These are phyloP conservation scores for Bombycilla garrulus DNA, from an alignment of 2,113 vertebrate genomes.

Conservation along the genomic window DNA sequence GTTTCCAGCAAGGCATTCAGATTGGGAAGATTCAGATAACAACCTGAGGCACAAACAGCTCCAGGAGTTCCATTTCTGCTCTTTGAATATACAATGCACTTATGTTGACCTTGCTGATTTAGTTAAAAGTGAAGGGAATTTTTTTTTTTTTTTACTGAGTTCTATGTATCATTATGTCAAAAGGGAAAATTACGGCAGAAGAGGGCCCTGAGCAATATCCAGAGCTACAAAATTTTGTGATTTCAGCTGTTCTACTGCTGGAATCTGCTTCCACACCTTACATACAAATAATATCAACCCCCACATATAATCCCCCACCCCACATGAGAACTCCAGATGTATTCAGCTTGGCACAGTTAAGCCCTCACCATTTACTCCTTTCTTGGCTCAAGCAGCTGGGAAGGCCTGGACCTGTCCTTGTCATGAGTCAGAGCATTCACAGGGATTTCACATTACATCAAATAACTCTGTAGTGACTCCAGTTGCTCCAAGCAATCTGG, in stretches of 20 bases:
- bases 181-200: background rate
- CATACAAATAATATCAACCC: background rate
- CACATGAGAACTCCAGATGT: background rate
- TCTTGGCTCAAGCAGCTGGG: background rate
- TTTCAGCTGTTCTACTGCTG: background rate
- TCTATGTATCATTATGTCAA: background rate
- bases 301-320: background rate
- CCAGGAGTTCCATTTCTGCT: background rate
- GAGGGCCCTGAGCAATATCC: background rate
- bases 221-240: background rate
- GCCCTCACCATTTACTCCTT: background rate
- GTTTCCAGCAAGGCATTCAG: background rate
- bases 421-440: background rate
- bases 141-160: background rate
- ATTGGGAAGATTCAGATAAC: background rate
- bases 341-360: background rate
- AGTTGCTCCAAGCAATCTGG: background rate
- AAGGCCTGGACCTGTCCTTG: background rate
- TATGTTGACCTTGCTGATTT: background rate
- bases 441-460: background rate
- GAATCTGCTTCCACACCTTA: background rate
- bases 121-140: background rate
- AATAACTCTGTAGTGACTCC: background rate
- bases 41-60: background rate
- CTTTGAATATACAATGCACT: background rate